phyloP scores from a whole-genome alignment of 1,140 invertebrate species.

The Leptopilina clavipes region DNA sequence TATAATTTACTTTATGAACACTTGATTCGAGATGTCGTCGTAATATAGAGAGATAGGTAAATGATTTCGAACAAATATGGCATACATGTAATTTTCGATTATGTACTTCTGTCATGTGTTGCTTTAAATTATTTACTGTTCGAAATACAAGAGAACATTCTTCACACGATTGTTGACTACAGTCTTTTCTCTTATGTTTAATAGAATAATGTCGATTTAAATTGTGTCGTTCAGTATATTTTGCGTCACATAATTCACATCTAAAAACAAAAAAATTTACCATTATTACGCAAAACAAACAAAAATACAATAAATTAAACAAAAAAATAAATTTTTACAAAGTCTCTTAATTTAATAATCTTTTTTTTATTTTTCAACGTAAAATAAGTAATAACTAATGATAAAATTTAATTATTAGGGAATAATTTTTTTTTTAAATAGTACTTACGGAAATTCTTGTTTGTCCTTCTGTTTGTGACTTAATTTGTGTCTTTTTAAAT shows the following conservation, averaged over 20 bases:
- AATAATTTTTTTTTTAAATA: slow-evolving; percentile 43
- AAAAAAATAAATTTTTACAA: too few species aligned
- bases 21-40: background rate
- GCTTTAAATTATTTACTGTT: slow-evolving; percentile 7
- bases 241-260: background rate
- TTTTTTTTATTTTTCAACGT: too few species aligned
- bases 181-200: slow-evolving; percentile 28
- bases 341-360: too few species aligned
- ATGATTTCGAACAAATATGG: background rate
- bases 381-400: too few species aligned
- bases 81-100: slow-evolving; percentile 38
- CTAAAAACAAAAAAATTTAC: too few species aligned
- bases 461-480: background rate
- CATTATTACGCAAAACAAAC: too few species aligned
- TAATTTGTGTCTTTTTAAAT: slow-evolving; percentile 46
- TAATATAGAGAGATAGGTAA: background rate
- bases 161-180: slow-evolving; percentile 43
- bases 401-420: too few species aligned
- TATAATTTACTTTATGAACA: slow-evolving; percentile 1
- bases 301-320: too few species aligned
- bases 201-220: background rate
- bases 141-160: slow-evolving; percentile 31
- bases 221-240: background rate
- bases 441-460: slow-evolving; percentile 24
- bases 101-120: slow-evolving; percentile 42